These are phyloP conservation scores for Semnornis frantzii DNA, from an alignment of 2,113 vertebrate species.

Conservation along the genomic window DNA sequence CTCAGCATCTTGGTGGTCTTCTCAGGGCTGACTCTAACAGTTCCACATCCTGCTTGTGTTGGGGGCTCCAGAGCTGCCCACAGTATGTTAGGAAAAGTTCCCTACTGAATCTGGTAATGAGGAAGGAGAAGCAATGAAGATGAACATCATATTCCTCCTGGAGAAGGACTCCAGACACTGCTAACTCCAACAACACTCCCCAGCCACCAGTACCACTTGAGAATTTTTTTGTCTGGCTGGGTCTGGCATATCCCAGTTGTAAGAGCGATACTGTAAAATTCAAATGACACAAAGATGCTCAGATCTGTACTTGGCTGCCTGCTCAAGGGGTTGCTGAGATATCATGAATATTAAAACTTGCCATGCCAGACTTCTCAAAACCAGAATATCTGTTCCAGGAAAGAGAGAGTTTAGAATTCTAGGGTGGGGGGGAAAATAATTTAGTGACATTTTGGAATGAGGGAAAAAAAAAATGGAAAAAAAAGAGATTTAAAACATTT, in stretches of 20 bases:
- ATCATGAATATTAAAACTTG: not conserved
- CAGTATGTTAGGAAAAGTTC: too few relatives aligned
- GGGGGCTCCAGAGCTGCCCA: too few relatives aligned
- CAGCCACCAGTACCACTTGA: rapidly evolving
- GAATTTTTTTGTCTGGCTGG: not conserved
- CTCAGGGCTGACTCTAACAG: too few relatives aligned
- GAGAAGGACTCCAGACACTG: not conserved
- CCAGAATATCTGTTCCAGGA: not conserved
- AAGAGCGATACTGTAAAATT: not conserved
- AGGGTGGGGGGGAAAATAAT: not conserved
- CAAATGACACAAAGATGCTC: not conserved
- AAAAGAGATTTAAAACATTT: not conserved
- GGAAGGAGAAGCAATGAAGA: not conserved
- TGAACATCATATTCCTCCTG: not conserved
- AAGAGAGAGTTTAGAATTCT: not conserved
- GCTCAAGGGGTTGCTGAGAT: not conserved
- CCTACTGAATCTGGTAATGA: too few relatives aligned
- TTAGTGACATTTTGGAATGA: not conserved
- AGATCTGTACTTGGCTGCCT: not conserved
- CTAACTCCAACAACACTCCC: not conserved
- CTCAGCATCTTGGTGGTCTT: too few relatives aligned
- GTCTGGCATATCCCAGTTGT: not conserved
- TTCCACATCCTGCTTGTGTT: too few relatives aligned
- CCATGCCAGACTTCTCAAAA: not conserved
- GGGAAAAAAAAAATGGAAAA: too few relatives aligned